Base-by-base conservation (phyloP, 2,113 vertebrate genomes). In the Cettia cetti region DNA sequence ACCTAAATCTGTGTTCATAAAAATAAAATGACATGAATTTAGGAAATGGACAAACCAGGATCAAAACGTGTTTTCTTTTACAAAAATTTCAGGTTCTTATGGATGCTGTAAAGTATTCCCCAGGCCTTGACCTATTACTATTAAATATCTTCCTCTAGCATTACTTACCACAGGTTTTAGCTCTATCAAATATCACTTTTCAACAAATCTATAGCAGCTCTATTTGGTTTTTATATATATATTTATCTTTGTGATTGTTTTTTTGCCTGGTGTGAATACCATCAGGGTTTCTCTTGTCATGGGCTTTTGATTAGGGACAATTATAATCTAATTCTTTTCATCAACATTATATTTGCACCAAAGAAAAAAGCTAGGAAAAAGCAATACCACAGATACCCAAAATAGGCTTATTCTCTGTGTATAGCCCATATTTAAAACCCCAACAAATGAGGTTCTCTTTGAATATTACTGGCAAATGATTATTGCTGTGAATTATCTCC, bases 61-160 rank as follows among this genome's bases (percentile, higher is more conserved):
- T 65, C 4, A 39, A n/a, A 14, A 69, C 5, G 0, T 0, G 0
- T n/a, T 44, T 74, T 75, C 16, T 69, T 14, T 26, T 39, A 13
- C 1, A 52, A 61, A 82, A 39, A 16, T 42, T 63, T 26, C 26
- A 15, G 2, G 33, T 28, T 42, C 30, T 37, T 49, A 7, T 19
- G 37, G 22, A 21, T 65, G 10, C 33, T 53, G 3, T 57, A 5
- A 44, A 56, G 6, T 13, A 9, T 28, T 78, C 3, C 23, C 11
- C 3, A 39, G 70, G 11, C 31, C 14, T 16, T 37, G 17, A 42
- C 5, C 2, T 22, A 18, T 54, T 56, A 11, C 3, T 40, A 18
- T 19, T 28, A n/a, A 7, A 15, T 59, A 40, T 40, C 9, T 86
- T 7, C 28, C 33, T 33, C 6, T 74, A 18, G 4, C 5, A 10